These are phyloP conservation scores for Leptodactylus fuscus DNA, from an alignment of 2,113 vertebrate species.

Conservation along the genomic window DNA sequence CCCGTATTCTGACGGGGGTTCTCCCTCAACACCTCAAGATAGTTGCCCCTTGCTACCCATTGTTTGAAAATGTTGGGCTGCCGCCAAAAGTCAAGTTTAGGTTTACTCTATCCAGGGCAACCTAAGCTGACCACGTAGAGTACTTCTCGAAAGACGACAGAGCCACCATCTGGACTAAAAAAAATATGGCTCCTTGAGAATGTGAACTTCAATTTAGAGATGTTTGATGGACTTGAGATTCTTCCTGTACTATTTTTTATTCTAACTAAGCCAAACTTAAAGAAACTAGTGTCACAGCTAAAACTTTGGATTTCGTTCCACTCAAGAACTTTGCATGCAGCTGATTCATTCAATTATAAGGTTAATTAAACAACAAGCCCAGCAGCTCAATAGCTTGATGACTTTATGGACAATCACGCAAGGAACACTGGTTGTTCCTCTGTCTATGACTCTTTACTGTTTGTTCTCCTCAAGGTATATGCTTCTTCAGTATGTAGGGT, in stretches of 20 bases:
- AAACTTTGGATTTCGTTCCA: constrained; percentile 38
- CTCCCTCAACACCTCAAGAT: too few relatives aligned
- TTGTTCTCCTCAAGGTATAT: constrained; percentile 7
- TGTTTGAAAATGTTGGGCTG: neutral
- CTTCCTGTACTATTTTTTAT: neutral
- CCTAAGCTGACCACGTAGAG: too few relatives aligned
- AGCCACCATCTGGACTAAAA: neutral
- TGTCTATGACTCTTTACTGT: neutral
- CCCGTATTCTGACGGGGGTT: too few relatives aligned
- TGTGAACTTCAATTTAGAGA: too few relatives aligned
- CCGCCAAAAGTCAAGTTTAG: too few relatives aligned
- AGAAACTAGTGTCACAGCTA: neutral
- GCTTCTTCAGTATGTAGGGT: constrained; percentile 13
- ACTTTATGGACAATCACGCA: constrained; percentile 42
- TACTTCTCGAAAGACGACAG: too few relatives aligned
- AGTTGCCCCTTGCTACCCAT: too few relatives aligned
- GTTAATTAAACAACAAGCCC: constrained; percentile 56
- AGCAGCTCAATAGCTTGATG: constrained; percentile 46
- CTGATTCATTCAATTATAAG: constrained; percentile 54
- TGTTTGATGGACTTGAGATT: neutral
- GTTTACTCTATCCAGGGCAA: too few relatives aligned
- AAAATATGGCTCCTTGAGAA: too few relatives aligned
- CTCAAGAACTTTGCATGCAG: constrained; percentile 15
- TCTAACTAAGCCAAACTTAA: constrained; percentile 24
- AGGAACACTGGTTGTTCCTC: constrained; percentile 27